Evolutionary conservation across 1,140 invertebrate species (phyloP), one percentile per base, ranked within the genome.

Genomic region (Belonocnema kinseyi): DNA sequence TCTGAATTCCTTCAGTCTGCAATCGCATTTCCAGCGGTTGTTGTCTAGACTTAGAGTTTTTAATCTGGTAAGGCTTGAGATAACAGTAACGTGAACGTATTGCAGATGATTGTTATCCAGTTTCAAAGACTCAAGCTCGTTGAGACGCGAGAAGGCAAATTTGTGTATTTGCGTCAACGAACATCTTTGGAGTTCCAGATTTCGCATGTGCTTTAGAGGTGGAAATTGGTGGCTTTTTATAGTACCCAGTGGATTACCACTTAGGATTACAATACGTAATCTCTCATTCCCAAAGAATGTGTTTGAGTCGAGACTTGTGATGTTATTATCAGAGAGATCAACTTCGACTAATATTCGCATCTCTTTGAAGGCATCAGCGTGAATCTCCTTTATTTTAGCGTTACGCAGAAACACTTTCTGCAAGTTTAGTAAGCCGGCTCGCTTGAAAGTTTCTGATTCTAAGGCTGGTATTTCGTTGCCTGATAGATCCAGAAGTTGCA

Each of bases 11-110:
- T 96, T 94, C 70, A 98, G 88, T 71, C 95, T 93, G 89, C 97
- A 98, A 85, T 98, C 97, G 88, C 97, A 98, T 78, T 93, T 93
- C 97, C 97, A 98, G 16, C 95, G 96, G 87, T 98, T 98, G n/a
- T 95, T 95, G 77, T 97, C 95, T 40, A 98, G 88, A 7, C 94
- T 93, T 3, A 97, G 89, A 0, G 96, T 96, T 89, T 97, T 97
- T 17, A 98, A 88, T 74, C 77, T 80, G 3, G 76, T 80, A 76
- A 96, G 92, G 70, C 93, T 93, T 83, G 93, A 90, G 83, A 96
- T 94, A 16, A 95, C 92, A 50, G 92, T 92, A 71, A 93, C 93
- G 10, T 94, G 94, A 2, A 97, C 86, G 77, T 93, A 94, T 74
- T 93, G 91, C 33, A 97, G 90, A 40, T 93, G 88, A 89, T 97